Percentiles rank a stretch among this genome's conserved stretches.
Evolutionary conservation across 1,140 invertebrate species (phyloP).

Genomic region (Drosophila melanogaster): DNA sequence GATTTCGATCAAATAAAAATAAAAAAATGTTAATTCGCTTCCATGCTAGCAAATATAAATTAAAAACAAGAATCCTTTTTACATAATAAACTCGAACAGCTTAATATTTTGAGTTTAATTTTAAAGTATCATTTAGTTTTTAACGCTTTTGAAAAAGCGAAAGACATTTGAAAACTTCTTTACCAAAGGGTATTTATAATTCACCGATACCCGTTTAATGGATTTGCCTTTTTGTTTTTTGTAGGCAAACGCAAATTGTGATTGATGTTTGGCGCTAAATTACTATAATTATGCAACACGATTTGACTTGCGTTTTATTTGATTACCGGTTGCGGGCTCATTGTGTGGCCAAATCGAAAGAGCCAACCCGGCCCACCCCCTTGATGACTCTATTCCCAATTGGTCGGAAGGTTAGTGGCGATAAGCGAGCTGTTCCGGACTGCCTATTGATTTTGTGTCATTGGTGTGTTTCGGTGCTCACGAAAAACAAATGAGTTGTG

Average conservation of each 20-base stretch:
- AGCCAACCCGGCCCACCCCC: constrained; percentile 7
- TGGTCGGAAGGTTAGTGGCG: background rate
- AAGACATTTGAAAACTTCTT: background rate
- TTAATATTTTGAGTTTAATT: too few species aligned
- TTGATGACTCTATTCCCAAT: constrained; percentile 63
- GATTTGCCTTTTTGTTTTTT: constrained; percentile 4
- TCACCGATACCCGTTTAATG: background rate
- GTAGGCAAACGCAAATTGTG: constrained; percentile 51
- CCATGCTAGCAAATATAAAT: too few species aligned
- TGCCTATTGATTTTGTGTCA: constrained; percentile 70
- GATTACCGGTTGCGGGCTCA: constrained; percentile 55
- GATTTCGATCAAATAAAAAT: too few species aligned
- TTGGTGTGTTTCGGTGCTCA: constrained; percentile 48
- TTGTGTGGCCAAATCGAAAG: constrained; percentile 27
- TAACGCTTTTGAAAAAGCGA: background rate
- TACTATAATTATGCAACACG: constrained; percentile 66
- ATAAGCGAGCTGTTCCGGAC: constrained; percentile 21
- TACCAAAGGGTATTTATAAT: background rate
- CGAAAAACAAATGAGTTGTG: constrained; percentile 73
- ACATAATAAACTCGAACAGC: too few species aligned
- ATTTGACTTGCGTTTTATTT: constrained; percentile 77
- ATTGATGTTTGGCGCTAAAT: constrained; percentile 71
- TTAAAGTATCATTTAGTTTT: too few species aligned
- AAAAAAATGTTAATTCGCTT: too few species aligned
- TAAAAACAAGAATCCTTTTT: too few species aligned